A percentile compares a stretch with the other conserved stretches of the same genome.
These are phyloP conservation scores for human (Homo sapiens) DNA, from an alignment of 2,113 vertebrate genomes.

Conservation along the genomic window GRCh38 chr19:13011001-13011500, in stretches of 20 bases:
- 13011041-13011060: constrained; percentile 40
- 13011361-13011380: background rate
- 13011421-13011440: background rate
- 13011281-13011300: constrained; percentile 70
- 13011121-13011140: background rate
- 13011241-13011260: constrained; percentile 55
- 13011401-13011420: background rate
- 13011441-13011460: background rate
- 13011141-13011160: background rate
- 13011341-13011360: constrained; percentile 69
- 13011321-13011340: constrained; percentile 63
- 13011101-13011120: background rate
- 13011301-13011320: constrained; percentile 75
- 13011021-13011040: background rate
- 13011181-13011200: background rate
- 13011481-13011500: background rate
- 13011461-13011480: background rate
- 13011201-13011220: background rate
- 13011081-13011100: constrained; percentile 52
- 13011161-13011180: background rate
- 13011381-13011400: constrained; percentile 32
- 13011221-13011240: background rate
- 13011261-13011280: constrained; percentile 53
- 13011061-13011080: constrained; percentile 6
- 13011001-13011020: background rate